Percentiles rank a stretch among this genome's conserved stretches.
These are phyloP conservation scores for Dascyllus trimaculatus DNA, from an alignment of 2,113 vertebrate genomes.

Conservation along the genomic window DNA sequence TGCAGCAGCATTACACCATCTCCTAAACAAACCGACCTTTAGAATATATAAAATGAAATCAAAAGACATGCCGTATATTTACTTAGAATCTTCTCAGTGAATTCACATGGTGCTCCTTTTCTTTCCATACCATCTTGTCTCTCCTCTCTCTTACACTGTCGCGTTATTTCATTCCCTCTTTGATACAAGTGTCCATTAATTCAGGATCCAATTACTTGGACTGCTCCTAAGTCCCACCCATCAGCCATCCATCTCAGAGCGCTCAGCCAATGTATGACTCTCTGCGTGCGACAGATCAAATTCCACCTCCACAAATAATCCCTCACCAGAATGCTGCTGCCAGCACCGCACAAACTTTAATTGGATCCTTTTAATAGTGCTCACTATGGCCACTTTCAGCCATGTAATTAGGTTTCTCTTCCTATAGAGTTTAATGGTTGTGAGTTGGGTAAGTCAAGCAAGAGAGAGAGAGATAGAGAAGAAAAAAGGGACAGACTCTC, in stretches of 20 bases:
- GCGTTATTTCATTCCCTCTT: conserved; percentile 26
- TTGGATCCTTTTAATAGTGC: conserved; percentile 80
- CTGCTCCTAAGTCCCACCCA: conserved; percentile 54
- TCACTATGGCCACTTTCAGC: conserved; percentile 78
- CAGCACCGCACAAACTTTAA: conserved; percentile 73
- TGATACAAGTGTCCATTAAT: conserved; percentile 59
- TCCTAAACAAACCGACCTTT: neutral
- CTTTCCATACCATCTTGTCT: neutral
- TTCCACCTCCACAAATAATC: conserved; percentile 73
- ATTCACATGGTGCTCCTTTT: neutral
- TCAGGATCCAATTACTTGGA: conserved; percentile 66
- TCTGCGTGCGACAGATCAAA: conserved; percentile 57
- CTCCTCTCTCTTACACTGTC: neutral
- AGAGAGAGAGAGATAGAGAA: neutral
- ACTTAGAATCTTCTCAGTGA: neutral
- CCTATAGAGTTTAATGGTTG: conserved; percentile 72
- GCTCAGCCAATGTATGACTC: conserved; percentile 47
- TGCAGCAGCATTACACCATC: neutral
- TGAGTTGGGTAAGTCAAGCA: conserved; percentile 33
- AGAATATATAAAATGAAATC: neutral
- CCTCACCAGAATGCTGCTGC: conserved; percentile 56
- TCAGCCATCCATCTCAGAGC: conserved; percentile 32
- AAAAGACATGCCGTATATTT: neutral
- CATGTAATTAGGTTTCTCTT: conserved; percentile 78
- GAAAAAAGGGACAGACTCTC: conserved; percentile 60